These are phyloP conservation scores for Masnerella sp. DNA, from an alignment of 2,888 invertebrate genomes.

Conservation along the genomic window DNA sequence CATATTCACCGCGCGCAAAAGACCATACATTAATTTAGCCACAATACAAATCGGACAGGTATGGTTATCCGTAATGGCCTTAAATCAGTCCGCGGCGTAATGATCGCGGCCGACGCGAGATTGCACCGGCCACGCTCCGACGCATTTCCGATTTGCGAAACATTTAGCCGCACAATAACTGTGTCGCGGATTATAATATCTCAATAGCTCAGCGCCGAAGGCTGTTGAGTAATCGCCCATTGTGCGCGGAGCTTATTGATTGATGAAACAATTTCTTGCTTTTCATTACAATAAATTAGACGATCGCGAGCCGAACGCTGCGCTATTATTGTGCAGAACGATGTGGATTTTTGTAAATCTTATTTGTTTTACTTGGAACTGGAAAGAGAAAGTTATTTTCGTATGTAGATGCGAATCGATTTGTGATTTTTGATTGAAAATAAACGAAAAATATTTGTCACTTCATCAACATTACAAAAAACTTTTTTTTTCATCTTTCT, in stretches of 20 bases:
- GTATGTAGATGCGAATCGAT: no score
- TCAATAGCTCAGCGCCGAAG: slow-evolving; percentile 36
- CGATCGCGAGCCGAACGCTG: no score
- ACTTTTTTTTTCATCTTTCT: no score
- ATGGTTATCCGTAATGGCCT: slow-evolving; percentile 53
- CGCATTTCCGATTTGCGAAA: slow-evolving; percentile 58
- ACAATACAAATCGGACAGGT: slow-evolving; percentile 58
- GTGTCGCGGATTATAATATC: slow-evolving; percentile 53
- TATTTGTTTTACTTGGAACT: no score
- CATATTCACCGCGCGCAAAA: slow-evolving; percentile 54
- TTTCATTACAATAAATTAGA: slow-evolving; percentile 44
- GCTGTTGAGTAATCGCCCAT: slow-evolving; percentile 49
- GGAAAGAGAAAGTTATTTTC: no score
- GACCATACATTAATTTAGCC: slow-evolving; percentile 56
- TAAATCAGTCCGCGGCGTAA: slow-evolving; percentile 56
- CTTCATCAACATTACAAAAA: no score
- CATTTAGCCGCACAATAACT: slow-evolving; percentile 41
- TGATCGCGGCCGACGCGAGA: slow-evolving; percentile 47
- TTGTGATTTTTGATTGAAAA: no score
- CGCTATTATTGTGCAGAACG: no score
- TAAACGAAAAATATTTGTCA: no score
- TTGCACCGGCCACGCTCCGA: slow-evolving; percentile 51
- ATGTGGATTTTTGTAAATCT: no score
- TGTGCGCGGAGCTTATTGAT: slow-evolving; percentile 42
- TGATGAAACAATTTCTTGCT: slow-evolving; percentile 48